Conservation (phyloP, 2,113 vertebrate genomes). For the Colistium nudipinnis region DNA sequence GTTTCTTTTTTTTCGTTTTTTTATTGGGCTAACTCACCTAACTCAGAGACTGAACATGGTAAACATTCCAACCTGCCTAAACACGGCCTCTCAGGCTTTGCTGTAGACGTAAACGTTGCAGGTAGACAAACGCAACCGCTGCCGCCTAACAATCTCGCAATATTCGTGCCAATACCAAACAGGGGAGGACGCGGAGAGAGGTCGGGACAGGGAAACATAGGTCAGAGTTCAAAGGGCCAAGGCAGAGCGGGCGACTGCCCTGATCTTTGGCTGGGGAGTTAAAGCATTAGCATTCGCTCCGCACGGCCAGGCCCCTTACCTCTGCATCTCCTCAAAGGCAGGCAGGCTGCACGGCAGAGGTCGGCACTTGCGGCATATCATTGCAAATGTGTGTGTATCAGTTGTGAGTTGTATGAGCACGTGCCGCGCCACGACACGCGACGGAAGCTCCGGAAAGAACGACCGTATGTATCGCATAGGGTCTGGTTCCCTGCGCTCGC, state of each 20-base stretch:
- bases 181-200: constrained; percentile 4
- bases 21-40: no score
- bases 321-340: constrained; percentile 62
- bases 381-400: neutral
- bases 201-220: constrained; percentile 37
- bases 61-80: no score
- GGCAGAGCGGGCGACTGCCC: constrained; percentile 53
- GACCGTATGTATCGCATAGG: constrained; percentile 5
- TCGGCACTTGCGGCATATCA: constrained; percentile 11
- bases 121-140: constrained; percentile 3
- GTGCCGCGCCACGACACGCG: constrained; percentile 14
- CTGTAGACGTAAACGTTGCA: neutral
- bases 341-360: constrained; percentile 28
- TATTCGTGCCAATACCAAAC: neutral
- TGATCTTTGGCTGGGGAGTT: constrained; percentile 72
- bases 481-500: constrained; percentile 24
- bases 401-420: neutral
- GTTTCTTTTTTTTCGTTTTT: no score
- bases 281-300: constrained; percentile 74
- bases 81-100: no score
- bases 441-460: constrained; percentile 3
- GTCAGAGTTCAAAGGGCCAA: constrained; percentile 71
- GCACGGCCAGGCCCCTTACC: constrained; percentile 38
- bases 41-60: no score
- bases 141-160: neutral